Base-by-base conservation (phyloP, 1,140 invertebrate genomes). In the Mya arenaria region DNA sequence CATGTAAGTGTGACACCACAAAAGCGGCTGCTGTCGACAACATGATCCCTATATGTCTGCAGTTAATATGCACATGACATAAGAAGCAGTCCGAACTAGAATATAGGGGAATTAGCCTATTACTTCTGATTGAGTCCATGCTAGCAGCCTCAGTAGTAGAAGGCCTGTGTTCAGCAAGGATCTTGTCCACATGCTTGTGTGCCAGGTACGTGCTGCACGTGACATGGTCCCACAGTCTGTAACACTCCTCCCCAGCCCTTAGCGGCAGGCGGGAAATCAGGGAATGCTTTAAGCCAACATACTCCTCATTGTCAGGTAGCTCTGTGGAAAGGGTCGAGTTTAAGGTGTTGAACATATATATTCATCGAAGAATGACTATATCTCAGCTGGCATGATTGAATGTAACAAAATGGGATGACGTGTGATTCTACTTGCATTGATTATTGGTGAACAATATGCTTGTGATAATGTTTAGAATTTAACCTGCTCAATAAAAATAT, bases 191-290 rank as follows among this genome's bases (percentile, higher is more conserved):
- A 32, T 89, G 86, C 63, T 87, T 82, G 44, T 84, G 73, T 17
- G 87, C 87, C 0, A 87, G 65, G 55, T 83, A 87, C 25, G 58
- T 79, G 13, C 72, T 62, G 71, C 84, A 82, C 1, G 83, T 34
- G 15, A 82, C 83, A 74, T 89, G 85, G 17, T 83, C 82, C 87
- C 87, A 89, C n/a, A 80, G 75, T 66, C 62, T 82, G 55, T 88
- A 88, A 73, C 87, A 88, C 25, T 88, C 88, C 30, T 87, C 88
- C 10, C 84, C 84, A 69, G 78, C 77, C 36, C 52, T 63, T 85
- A 88, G 84, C 19, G 88, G 83, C 39, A 89, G 52, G 28, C 82
- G 84, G 25, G 87, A 88, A 55, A 88, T 87, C 13, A 89, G 74
- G 34, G 82, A 79, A 37, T 85, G 85, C 65, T 89, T 89, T 17